A percentile compares a stretch with the other conserved stretches of the same genome.
Conservation (phyloP, 2,797 vertebrate species). For the Sarcophilus harrisii region DNA sequence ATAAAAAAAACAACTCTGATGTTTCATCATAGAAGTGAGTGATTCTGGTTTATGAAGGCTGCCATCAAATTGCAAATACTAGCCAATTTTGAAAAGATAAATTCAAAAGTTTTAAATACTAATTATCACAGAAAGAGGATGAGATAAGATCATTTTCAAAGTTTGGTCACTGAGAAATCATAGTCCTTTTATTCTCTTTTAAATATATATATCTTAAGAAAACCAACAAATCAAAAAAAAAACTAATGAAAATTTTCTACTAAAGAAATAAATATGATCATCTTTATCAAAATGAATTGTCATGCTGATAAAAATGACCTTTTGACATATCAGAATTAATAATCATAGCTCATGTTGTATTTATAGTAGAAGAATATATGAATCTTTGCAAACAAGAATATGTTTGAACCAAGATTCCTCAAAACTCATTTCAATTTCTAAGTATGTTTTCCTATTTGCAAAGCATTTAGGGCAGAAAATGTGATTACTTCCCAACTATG, state of each 20-base stretch:
- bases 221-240: neutral
- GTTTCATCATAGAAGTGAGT: neutral
- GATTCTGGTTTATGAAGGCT: neutral
- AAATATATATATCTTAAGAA: neutral
- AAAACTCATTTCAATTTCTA: neutral
- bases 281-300: neutral
- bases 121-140: neutral
- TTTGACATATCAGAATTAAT: neutral
- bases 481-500: neutral
- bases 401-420: neutral
- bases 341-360: neutral
- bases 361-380: neutral
- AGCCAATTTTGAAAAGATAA: neutral
- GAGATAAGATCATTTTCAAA: neutral
- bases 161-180: accelerated
- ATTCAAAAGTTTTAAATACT: neutral
- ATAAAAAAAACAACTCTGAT: neutral
- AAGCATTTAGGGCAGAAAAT: neutral
- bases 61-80: neutral
- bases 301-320: neutral
- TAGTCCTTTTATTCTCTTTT: neutral
- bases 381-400: neutral
- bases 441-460: neutral
- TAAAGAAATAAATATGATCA: neutral
- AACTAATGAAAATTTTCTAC: neutral